phyloP scores from a whole-genome alignment of 2,113 vertebrate species.

The Larimichthys polyactis region DNA sequence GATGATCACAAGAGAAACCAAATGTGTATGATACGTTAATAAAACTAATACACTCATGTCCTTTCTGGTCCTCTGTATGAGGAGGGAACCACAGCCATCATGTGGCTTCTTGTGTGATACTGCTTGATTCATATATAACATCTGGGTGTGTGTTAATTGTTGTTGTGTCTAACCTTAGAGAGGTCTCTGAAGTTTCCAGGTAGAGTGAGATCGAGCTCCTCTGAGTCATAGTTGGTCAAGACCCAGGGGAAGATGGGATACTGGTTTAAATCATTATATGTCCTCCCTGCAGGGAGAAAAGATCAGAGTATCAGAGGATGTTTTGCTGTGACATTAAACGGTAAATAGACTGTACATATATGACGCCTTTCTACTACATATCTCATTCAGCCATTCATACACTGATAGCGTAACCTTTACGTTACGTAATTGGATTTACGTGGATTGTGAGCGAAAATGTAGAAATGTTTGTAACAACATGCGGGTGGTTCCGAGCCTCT shows the following conservation, averaged over 20 bases:
- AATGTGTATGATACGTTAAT: too few species aligned
- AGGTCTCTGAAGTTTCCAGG: constrained; percentile 99
- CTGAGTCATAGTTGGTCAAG: constrained; percentile 98
- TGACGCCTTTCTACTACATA: too few species aligned
- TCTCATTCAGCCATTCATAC: too few species aligned
- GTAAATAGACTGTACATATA: too few species aligned
- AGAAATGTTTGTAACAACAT: too few species aligned
- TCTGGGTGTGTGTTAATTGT: not conserved
- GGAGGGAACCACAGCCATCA: not conserved
- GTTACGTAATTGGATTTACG: too few species aligned
- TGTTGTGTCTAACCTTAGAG: constrained; percentile 90
- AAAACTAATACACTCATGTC: not conserved
- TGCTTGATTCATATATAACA: too few species aligned
- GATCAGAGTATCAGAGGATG: not conserved
- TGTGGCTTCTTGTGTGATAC: not conserved
- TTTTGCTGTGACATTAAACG: too few species aligned
- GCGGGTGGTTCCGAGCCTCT: too few species aligned
- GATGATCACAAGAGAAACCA: not conserved
- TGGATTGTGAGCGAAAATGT: too few species aligned
- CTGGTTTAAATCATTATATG: constrained; percentile 97
- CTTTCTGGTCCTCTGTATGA: not conserved
- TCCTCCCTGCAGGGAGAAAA: constrained; percentile 87
- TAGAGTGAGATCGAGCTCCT: constrained; percentile 96
- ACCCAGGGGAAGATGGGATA: constrained; percentile 99
- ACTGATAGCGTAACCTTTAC: too few species aligned